Conservation (phyloP, 1,140 invertebrate species). For the Caenorhabditis brenneri region DNA sequence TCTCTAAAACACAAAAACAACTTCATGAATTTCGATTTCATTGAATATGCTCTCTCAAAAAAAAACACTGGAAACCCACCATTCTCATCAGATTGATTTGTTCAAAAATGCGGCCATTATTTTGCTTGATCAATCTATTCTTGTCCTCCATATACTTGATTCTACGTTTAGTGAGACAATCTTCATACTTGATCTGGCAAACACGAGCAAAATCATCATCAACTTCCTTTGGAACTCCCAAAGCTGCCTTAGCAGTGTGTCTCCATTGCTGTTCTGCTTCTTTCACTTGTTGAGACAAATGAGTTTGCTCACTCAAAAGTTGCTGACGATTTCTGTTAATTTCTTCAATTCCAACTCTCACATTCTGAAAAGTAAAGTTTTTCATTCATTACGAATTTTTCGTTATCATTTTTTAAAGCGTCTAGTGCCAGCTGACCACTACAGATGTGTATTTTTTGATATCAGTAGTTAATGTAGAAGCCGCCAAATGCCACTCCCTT, state of each 20-base stretch:
- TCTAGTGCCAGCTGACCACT: background rate
- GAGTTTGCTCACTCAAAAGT: background rate
- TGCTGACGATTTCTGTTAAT: background rate
- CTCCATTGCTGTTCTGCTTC: conserved; percentile 10
- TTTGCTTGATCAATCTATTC: background rate
- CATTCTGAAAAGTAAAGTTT: background rate
- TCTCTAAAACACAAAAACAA: background rate
- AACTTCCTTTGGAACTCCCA: conserved; percentile 22
- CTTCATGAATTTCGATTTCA: background rate
- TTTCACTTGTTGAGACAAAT: conserved; percentile 6
- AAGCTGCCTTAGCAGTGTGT: background rate
- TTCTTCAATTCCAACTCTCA: background rate
- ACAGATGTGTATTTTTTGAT: background rate
- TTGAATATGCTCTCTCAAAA: background rate
- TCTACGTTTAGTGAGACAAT: background rate
- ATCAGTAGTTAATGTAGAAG: background rate
- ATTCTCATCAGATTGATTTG: conserved; percentile 28
- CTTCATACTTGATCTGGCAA: conserved; percentile 8
- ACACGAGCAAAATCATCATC: background rate
- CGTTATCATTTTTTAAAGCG: background rate
- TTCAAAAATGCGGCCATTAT: background rate
- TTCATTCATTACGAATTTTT: background rate
- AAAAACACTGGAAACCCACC: too few relatives aligned
- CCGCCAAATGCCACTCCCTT: background rate
- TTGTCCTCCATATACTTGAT: conserved; percentile 33